Percentiles rank a stretch among this genome's conserved stretches.
phyloP scores from a whole-genome alignment of 1,140 invertebrate genomes.

The Myzus persicae region DNA sequence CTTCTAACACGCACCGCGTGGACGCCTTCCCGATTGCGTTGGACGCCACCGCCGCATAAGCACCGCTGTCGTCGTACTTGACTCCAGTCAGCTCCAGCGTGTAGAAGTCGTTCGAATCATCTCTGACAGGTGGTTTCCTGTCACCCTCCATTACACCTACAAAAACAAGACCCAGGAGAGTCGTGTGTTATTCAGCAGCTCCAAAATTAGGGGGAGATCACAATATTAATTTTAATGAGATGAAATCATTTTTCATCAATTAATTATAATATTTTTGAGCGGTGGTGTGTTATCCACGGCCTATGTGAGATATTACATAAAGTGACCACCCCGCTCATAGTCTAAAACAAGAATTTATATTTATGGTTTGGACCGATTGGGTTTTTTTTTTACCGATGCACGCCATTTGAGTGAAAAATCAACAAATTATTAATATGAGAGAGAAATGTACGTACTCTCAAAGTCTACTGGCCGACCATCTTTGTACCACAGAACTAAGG shows the following conservation, averaged over 20 bases:
- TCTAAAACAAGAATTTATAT: not conserved
- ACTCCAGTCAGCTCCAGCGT: conserved; percentile 83
- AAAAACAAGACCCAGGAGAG: not conserved
- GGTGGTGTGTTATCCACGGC: not conserved
- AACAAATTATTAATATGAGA: not conserved
- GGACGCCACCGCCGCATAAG: conserved; percentile 86
- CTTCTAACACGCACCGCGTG: conserved; percentile 73
- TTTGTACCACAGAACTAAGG: conserved; percentile 81
- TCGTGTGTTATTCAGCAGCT: not conserved
- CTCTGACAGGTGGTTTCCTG: not conserved
- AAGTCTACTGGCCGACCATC: conserved; percentile 70
- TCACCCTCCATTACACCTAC: not conserved
- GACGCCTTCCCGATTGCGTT: conserved; percentile 85
- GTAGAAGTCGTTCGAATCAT: conserved; percentile 71
- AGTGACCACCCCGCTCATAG: too few species aligned
- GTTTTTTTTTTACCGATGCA: not conserved
- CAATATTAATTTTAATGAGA: too few species aligned
- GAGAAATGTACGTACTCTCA: not conserved
- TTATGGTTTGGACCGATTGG: not conserved
- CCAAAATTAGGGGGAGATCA: too few species aligned
- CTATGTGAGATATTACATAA: too few species aligned
- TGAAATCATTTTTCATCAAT: too few species aligned
- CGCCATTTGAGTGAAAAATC: not conserved
- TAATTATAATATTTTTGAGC: not conserved
- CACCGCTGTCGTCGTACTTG: conserved; percentile 77